These are phyloP conservation scores for Aphelocoma coerulescens DNA, from an alignment of 2,113 vertebrate species.

Conservation along the genomic window DNA sequence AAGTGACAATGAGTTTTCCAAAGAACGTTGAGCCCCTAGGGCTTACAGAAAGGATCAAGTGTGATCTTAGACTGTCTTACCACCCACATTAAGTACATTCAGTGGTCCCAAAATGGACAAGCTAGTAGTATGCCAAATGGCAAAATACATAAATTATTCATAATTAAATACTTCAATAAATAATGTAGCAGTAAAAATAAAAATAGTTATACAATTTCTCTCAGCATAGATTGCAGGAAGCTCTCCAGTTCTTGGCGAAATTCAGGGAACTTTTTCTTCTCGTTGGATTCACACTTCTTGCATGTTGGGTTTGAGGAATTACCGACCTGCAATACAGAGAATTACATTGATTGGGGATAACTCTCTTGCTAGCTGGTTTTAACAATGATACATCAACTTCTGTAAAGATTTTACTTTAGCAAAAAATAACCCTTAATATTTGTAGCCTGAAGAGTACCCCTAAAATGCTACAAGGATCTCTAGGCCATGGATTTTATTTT, in stretches of 20 bases:
- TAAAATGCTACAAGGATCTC: background rate
- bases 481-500: background rate
- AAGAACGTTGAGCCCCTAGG: constrained; percentile 69
- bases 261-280: background rate
- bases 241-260: background rate
- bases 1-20: constrained; percentile 9
- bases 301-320: background rate
- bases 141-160: constrained; percentile 66
- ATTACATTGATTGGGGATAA: background rate
- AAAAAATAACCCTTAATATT: background rate
- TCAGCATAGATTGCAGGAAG: constrained; percentile 17
- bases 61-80: constrained; percentile 52
- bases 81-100: background rate
- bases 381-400: background rate
- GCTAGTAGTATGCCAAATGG: background rate
- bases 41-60: constrained; percentile 73
- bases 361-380: background rate
- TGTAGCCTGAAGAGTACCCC: background rate
- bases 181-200: constrained; percentile 51
- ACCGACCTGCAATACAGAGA: constrained; percentile 17
- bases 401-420: background rate
- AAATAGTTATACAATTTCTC: constrained; percentile 54
- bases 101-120: background rate
- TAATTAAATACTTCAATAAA: constrained; percentile 77
- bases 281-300: background rate